phyloP scores from a whole-genome alignment of 2,888 invertebrate species.

The Aleiodes alternator region DNA sequence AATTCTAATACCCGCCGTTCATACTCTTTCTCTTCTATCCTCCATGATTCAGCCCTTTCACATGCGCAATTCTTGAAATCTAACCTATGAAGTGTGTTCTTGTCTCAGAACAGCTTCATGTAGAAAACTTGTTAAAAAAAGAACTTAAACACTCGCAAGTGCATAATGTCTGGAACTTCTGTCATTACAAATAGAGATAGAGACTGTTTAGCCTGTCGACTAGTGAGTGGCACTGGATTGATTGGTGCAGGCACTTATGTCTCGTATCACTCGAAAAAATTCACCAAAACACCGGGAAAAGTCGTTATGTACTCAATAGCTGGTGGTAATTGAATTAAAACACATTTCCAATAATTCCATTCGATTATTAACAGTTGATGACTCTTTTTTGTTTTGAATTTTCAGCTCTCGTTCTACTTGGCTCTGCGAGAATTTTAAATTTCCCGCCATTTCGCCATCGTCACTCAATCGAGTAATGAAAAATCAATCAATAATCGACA shows the following conservation, averaged over 20 bases:
- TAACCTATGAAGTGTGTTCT: too few relatives aligned
- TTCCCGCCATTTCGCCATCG: conserved; percentile 68
- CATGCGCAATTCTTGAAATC: too few relatives aligned
- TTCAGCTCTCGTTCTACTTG: conserved; percentile 79
- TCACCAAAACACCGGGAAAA: conserved; percentile 76
- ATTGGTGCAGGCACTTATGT: conserved; percentile 81
- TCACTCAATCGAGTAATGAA: conserved; percentile 53
- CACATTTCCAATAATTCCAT: conserved; percentile 22
- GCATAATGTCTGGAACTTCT: conserved; percentile 56
- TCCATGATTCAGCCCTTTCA: too few relatives aligned
- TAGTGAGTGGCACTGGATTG: conserved; percentile 80
- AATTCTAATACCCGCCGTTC: too few relatives aligned
- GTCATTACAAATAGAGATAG: conserved; percentile 74
- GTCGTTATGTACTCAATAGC: conserved; percentile 76
- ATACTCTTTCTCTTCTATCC: too few relatives aligned
- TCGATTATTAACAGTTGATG: conserved; percentile 19
- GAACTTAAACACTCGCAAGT: too few relatives aligned
- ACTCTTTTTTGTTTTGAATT: conserved; percentile 57
- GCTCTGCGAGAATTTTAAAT: conserved; percentile 79
- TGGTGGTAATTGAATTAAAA: conserved; percentile 72
- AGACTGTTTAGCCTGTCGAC: conserved; percentile 80
- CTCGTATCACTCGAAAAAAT: conserved; percentile 78
- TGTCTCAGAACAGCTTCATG: too few relatives aligned
- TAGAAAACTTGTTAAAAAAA: too few relatives aligned
- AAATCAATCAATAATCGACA: too few relatives aligned